Base-by-base conservation (phyloP, 2,888 invertebrate genomes). In the Diadromus collaris region DNA sequence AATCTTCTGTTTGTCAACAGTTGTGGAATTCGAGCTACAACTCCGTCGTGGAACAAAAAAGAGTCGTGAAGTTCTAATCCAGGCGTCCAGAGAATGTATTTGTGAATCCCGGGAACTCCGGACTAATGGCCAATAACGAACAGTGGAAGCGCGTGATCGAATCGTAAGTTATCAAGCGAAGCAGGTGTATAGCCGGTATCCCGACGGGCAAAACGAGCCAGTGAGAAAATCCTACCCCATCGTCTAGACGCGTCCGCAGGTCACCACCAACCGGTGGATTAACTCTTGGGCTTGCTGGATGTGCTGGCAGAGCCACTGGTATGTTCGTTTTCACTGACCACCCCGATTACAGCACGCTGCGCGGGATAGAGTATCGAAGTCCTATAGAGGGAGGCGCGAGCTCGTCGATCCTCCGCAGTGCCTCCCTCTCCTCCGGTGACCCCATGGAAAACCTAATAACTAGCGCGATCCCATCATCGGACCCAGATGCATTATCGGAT, bases 401-500 rank as follows among this genome's bases (percentile, higher is more conserved):
- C 65, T 70, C 65, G 70, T 56, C 68, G 44, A 58, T 76, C 63
- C 60, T 67, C 46, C 72, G 24, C 48, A 51, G n/a, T 54, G 32
- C 21, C 72, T 29, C 51, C 21, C 44, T 24, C 54, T 21, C 71
- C 29, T 6, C 61, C 21, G 34, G 34, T 44, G 21, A 34, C 29
- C 69, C 64, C 71, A 72, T 76, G 75, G 54, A 68, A 76, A 70
- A 72, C 46, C 69, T 76, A 76, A 76, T 69, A 76, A 76, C 74
- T 41, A 72, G 54, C 54, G 68, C 72, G 67, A 79, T 76, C 76
- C 70, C 72, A 76, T 76, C 75, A 76, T 72, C 71, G 79, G 54
- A 38, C 68, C 71, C 54, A 19, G 70, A 76, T 79, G 76, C 72
- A 69, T 76, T 76, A 79, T 79, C 72, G 71, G 76, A 76, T 76